Percentiles rank a stretch among this genome's conserved stretches.
These are phyloP conservation scores for Rhagologus leucostigma DNA, from an alignment of 2,113 vertebrate genomes.

Conservation along the genomic window DNA sequence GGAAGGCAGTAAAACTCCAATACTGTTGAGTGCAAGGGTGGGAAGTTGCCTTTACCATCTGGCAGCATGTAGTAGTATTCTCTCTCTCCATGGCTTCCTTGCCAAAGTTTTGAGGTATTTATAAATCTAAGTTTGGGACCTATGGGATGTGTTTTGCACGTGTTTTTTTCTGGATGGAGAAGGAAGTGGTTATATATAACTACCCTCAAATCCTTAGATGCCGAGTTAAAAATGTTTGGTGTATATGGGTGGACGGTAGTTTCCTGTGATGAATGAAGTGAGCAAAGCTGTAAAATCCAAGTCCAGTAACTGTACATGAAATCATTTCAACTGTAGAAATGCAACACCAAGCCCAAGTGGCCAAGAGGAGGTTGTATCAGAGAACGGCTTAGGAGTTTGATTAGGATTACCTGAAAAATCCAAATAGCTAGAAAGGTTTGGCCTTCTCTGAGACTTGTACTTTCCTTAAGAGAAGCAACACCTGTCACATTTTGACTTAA, in stretches of 20 bases:
- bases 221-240: not conserved
- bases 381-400: not conserved
- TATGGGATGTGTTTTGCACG: not conserved
- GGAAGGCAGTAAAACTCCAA: not conserved
- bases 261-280: not conserved
- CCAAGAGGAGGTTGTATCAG: not conserved
- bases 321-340: not conserved
- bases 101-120: not conserved
- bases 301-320: not conserved
- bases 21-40: not conserved
- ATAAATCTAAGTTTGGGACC: not conserved
- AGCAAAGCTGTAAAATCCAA: not conserved
- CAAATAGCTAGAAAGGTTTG: not conserved
- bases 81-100: not conserved
- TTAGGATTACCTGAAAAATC: not conserved
- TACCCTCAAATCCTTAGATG: not conserved
- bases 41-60: not conserved
- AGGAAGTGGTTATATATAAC: not conserved
- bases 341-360: not conserved
- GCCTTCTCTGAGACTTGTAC: not conserved
- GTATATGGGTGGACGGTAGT: not conserved
- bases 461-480: not conserved
- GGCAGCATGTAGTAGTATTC: not conserved
- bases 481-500: not conserved
- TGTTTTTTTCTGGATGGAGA: not conserved